Evolutionary conservation across 2,888 invertebrate species (phyloP), one percentile per base, ranked within the genome.

Genomic region (Erebia palarica): DNA sequence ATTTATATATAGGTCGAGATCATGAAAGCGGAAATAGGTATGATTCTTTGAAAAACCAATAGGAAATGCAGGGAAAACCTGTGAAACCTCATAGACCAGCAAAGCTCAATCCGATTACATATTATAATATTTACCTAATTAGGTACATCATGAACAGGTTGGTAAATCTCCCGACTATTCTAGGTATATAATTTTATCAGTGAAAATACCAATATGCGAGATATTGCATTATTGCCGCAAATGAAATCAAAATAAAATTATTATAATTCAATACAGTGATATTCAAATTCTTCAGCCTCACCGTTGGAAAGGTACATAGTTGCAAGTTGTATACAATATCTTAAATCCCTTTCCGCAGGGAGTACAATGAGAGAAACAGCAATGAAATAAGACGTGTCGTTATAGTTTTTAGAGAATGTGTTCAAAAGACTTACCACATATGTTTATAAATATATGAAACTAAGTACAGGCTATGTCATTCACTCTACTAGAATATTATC

Each of bases 81-180:
- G 61, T 18, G 63, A 18, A 60, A 63, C 49, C 63, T 49, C 14
- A 49, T 21, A 16, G 61, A 16, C 61, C 27, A 18, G 47, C 49
- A 21, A 49, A 13, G 63, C 49, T 21, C 21, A 21, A 21, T 14
- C 63, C 63, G 63, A 49, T 63, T 27, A 49, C 63, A 63, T 63
- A 0, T 7, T 36, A 63, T 27, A 49, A 63, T 49, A 63, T 49
- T 63, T 63, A 63, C 63, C 21, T 63, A 63, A 63, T 63, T 49
- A 63, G 21, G 3, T 11, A 47, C 11, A 11, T 47, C 47, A 63
- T 49, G 63, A 63, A 47, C 63, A 47, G 63, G 65, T 55, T 14
- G 63, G 55, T 65, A 65, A 65, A 65, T 65, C 65, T 65, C 49
- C 49, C 44, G 63, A 63, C 63, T 63, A 47, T 27, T 3, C 36